phyloP scores from a whole-genome alignment of 2,797 vertebrate species.

The Neosalanx taihuensis region DNA sequence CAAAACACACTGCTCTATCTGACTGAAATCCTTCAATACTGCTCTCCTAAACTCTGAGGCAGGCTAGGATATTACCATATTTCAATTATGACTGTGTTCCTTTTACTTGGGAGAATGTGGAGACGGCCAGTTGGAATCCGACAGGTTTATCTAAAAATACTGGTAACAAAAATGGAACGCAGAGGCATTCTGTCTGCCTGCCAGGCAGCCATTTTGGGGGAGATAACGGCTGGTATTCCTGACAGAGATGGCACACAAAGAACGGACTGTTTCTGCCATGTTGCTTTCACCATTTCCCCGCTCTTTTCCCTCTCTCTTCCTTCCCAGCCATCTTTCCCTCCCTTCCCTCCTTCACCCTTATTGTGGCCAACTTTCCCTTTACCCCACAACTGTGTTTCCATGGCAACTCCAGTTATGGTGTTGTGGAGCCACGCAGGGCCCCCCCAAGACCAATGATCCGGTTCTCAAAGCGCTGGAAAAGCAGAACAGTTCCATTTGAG shows the following conservation, averaged over 20 bases:
- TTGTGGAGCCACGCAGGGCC: not conserved
- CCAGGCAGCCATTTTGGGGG: slow-evolving; percentile 50
- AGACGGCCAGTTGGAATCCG: slow-evolving; percentile 21
- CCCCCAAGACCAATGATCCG: not conserved
- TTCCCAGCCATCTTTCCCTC: slow-evolving; percentile 27
- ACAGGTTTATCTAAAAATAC: slow-evolving; percentile 63
- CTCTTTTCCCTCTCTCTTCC: slow-evolving; percentile 12
- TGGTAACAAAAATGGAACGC: slow-evolving; percentile 36
- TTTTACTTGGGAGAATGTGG: slow-evolving; percentile 3
- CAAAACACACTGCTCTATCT: not conserved
- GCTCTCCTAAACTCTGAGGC: not conserved
- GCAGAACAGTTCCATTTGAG: not conserved
- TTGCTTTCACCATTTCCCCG: slow-evolving; percentile 2
- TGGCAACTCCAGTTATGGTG: slow-evolving; percentile 48
- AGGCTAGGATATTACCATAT: slow-evolving; percentile 35
- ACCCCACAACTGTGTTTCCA: slow-evolving; percentile 50
- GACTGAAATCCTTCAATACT: not conserved
- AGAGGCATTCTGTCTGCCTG: slow-evolving; percentile 33
- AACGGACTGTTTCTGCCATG: slow-evolving; percentile 34
- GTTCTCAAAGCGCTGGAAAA: not conserved
- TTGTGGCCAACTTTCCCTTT: not conserved
- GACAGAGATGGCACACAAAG: slow-evolving; percentile 34
- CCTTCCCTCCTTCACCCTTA: slow-evolving; percentile 10
- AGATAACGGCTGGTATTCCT: slow-evolving; percentile 50
- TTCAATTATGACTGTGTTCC: slow-evolving; percentile 41